phyloP scores from a whole-genome alignment of 2,113 vertebrate genomes.

The Trachemys scripta region DNA sequence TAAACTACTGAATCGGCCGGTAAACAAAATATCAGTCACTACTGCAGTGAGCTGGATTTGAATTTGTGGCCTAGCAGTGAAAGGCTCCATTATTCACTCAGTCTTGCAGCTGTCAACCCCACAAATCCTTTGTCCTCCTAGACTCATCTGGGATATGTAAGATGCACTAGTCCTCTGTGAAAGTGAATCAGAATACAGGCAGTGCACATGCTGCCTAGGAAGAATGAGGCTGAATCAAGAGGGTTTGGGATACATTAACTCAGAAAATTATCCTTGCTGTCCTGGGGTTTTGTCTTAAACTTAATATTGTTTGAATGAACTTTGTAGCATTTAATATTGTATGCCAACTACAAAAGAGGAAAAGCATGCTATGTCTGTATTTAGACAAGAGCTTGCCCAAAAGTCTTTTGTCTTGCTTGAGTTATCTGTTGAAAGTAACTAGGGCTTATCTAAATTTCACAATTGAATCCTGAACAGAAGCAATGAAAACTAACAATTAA shows the following conservation, averaged over 20 bases:
- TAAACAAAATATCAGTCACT: not conserved
- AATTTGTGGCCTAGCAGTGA: slow-evolving; percentile 15
- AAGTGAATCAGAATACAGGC: slow-evolving; percentile 40
- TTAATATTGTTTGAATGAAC: not conserved
- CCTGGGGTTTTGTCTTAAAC: slow-evolving; percentile 3
- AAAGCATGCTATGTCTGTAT: not conserved
- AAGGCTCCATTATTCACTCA: not conserved
- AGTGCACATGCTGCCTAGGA: not conserved
- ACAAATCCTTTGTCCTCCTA: not conserved
- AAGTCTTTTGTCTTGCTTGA: not conserved
- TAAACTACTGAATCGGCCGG: not conserved
- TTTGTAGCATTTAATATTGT: not conserved
- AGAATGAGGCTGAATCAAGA: slow-evolving; percentile 36
- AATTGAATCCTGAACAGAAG: not conserved
- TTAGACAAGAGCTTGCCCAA: not conserved
- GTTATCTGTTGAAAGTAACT: not conserved
- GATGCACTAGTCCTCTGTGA: not conserved
- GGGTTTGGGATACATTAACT: slow-evolving; percentile 37
- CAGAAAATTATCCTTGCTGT: slow-evolving; percentile 29
- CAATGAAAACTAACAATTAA: not conserved
- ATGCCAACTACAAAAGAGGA: not conserved
- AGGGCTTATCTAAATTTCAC: not conserved
- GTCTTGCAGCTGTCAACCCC: not conserved
- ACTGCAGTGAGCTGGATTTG: not conserved
- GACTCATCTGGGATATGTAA: not conserved